A percentile compares a stretch with the other conserved stretches of the same genome.
Conservation (phyloP, 1,140 invertebrate genomes). For the Drosophila ambigua region DNA sequence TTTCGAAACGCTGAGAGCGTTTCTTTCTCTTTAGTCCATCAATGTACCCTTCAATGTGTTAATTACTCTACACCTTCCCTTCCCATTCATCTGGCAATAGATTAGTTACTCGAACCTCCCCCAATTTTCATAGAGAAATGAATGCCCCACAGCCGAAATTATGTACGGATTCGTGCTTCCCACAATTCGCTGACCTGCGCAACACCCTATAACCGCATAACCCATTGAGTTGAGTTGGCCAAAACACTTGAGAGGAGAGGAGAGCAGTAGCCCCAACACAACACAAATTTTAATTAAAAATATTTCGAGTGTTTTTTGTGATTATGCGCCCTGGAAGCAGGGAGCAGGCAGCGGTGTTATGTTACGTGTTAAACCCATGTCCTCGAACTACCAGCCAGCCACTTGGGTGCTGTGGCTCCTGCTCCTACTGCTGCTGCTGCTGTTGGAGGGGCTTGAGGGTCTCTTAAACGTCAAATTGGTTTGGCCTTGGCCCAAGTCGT, state of each 20-base stretch:
- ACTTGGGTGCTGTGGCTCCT: slow-evolving; percentile 20
- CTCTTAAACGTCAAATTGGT: slow-evolving; percentile 46
- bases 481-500: slow-evolving; percentile 53
- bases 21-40: too few species aligned
- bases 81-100: too few species aligned
- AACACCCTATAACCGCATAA: slow-evolving; percentile 40
- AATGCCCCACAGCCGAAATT: too few species aligned
- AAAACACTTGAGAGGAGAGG: slow-evolving; percentile 34
- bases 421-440: slow-evolving; percentile 29
- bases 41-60: too few species aligned
- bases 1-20: too few species aligned
- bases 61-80: too few species aligned
- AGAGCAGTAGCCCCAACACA: slow-evolving; percentile 38
- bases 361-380: slow-evolving; percentile 24
- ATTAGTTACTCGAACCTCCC: too few species aligned
- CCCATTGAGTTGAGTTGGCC: slow-evolving; percentile 28
- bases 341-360: slow-evolving; percentile 18
- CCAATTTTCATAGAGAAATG: too few species aligned
- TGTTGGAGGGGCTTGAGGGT: slow-evolving; percentile 31
- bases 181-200: slow-evolving; percentile 13
- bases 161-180: too few species aligned
- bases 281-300: slow-evolving; percentile 79
- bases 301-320: slow-evolving; percentile 66
- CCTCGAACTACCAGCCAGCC: slow-evolving; percentile 35
- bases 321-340: slow-evolving; percentile 48